Evolutionary conservation across 1,140 invertebrate genomes (phyloP).

Genomic region (Scaptomyza graminum): DNA sequence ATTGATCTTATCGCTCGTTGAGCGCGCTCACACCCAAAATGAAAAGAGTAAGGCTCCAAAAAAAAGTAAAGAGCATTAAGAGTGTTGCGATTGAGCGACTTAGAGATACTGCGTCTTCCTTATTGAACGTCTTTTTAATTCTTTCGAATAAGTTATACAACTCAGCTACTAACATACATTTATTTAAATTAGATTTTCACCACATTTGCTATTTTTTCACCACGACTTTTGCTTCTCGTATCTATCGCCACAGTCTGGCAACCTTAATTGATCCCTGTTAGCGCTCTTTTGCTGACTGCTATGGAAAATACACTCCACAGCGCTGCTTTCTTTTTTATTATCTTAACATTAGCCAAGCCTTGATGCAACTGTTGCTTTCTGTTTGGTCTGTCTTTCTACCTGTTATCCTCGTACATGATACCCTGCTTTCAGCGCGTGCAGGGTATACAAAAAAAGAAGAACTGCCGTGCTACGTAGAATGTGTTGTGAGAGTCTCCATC

Average conservation of each 20-base stretch:
- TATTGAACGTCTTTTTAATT: too few relatives aligned
- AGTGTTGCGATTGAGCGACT: constrained; percentile 12
- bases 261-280: too few relatives aligned
- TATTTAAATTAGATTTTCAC: neutral
- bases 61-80: constrained; percentile 20
- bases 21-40: constrained; percentile 68
- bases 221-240: too few relatives aligned
- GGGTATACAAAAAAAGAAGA: constrained; percentile 22
- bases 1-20: constrained; percentile 69
- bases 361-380: too few relatives aligned
- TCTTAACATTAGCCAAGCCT: too few relatives aligned
- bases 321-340: too few relatives aligned
- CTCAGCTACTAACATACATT: neutral
- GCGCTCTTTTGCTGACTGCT: too few relatives aligned
- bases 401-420: too few relatives aligned
- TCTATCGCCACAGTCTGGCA: too few relatives aligned
- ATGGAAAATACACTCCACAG: too few relatives aligned
- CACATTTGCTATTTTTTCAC: neutral
- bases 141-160: too few relatives aligned
- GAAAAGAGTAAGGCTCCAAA: constrained; percentile 61
- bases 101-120: neutral
- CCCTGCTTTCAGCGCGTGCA: neutral
- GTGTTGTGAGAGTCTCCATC: neutral
- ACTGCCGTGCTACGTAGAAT: constrained; percentile 72
- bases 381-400: too few relatives aligned